A percentile compares a stretch with the other conserved stretches of the same genome.
These are phyloP conservation scores for Betta splendens DNA, from an alignment of 2,797 vertebrate genomes.

Conservation along the genomic window DNA sequence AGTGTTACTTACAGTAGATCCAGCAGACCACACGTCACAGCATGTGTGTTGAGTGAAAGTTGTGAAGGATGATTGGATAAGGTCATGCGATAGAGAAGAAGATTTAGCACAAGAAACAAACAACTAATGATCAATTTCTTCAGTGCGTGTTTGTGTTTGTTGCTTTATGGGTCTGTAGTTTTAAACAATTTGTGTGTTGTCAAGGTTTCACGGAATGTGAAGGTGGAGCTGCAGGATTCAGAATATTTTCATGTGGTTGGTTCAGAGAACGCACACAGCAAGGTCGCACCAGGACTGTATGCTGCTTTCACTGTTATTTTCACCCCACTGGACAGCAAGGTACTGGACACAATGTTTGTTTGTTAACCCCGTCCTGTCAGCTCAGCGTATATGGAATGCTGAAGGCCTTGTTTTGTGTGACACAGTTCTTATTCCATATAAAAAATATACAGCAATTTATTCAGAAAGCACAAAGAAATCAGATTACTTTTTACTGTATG, in stretches of 20 bases:
- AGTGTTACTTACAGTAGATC: background rate
- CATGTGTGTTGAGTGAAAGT: slow-evolving; percentile 3
- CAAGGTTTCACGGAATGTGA: slow-evolving; percentile 85
- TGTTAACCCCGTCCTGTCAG: too few species aligned
- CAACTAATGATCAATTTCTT: slow-evolving; percentile 20
- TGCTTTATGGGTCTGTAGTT: background rate
- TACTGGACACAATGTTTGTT: slow-evolving; percentile 57
- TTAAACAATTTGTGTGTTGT: slow-evolving; percentile 11
- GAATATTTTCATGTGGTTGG: slow-evolving; percentile 85
- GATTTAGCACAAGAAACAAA: slow-evolving; percentile 34
- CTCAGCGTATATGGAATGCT: too few species aligned
- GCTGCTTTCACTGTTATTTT: slow-evolving; percentile 82
- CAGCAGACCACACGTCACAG: background rate
- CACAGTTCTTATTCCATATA: too few species aligned
- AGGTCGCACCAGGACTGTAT: slow-evolving; percentile 85
- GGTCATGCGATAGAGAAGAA: slow-evolving; percentile 10
- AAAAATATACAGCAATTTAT: too few species aligned
- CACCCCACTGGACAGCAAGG: slow-evolving; percentile 87
- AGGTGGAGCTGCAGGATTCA: slow-evolving; percentile 81
- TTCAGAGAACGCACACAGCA: slow-evolving; percentile 71
- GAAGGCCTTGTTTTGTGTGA: too few species aligned
- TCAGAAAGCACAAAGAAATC: too few species aligned
- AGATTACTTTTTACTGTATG: too few species aligned
- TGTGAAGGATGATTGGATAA: slow-evolving; percentile 29
- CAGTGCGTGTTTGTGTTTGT: slow-evolving; percentile 15